Evolutionary conservation across 2,888 invertebrate species (phyloP).

Genomic region (Mimachlamys varia): DNA sequence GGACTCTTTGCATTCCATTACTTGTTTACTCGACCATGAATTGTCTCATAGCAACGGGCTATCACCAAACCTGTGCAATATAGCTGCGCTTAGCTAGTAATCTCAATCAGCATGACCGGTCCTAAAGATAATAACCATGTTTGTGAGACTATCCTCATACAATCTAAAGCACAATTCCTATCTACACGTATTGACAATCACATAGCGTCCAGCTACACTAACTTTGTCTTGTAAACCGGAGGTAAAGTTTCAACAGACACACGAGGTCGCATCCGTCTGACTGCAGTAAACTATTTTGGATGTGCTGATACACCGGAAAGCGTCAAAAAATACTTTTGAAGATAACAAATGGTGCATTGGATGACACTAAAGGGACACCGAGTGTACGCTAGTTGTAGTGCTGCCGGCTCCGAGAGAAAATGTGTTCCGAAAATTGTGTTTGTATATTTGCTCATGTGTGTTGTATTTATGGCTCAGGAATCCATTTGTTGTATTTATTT

Average conservation of each 20-base stretch:
- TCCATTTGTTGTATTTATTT: constrained; percentile 28
- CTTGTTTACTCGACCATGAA: neutral
- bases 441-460: constrained; percentile 31
- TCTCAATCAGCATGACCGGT: too few relatives aligned
- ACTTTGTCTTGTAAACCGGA: neutral
- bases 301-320: too few relatives aligned
- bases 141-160: neutral
- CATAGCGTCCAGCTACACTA: neutral
- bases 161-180: neutral
- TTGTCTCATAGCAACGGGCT: neutral
- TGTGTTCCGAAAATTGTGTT: neutral
- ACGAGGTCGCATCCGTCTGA: neutral
- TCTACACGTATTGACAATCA: neutral
- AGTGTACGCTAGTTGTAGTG: neutral
- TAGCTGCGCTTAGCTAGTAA: neutral
- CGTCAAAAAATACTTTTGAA: neutral
- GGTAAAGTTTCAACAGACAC: too few relatives aligned
- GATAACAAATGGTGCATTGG: neutral
- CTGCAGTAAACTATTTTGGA: neutral
- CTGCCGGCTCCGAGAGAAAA: neutral
- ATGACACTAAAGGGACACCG: neutral
- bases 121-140: too few relatives aligned
- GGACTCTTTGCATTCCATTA: neutral
- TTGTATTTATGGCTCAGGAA: constrained; percentile 34
- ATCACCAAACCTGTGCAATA: neutral